Evolutionary conservation across 2,797 vertebrate species (phyloP), one percentile per base, ranked within the genome.

Genomic region (Coendou prehensilis): DNA sequence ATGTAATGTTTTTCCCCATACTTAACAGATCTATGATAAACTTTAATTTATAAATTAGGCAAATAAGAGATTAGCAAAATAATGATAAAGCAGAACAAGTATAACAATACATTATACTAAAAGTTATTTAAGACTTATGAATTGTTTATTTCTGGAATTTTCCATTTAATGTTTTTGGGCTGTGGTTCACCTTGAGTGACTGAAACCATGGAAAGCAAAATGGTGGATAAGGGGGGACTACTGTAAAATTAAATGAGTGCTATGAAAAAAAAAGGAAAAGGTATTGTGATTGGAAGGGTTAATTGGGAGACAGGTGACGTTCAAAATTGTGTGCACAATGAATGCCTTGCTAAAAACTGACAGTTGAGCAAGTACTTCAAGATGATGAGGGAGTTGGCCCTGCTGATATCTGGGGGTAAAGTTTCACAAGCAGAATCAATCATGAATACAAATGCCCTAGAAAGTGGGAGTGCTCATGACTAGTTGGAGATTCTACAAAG

Each of bases 321-420:
- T 93, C 76, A 50, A 95, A 95, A 79, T 50, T 56, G 10, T 63
- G 61, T 89, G 59, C 87, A 69, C n/a, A 91, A 47, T n/a, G 41
- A 17, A 76, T 6, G 14, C 6, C 3, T 69, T 88, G 28, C 30
- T 71, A 13, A 61, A 89, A 95, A 71, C n/a, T 28, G 9, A 54
- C 10, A 76, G 45, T 71, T 45, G n/a, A 87, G 28, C 41, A 33
- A 80, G 95, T 45, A 89, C 61, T 61, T 93, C 45, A 78, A 81
- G 57, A 81, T 83, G 61, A 89, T 87, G 69, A 80, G 23, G 47
- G 57, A 89, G 13, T 47, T 52, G 52, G 57, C 9, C 47, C 6
- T 92, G 79, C 28, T 96, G 37, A 69, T 63, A 89, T 61, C 45
- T 81, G 30, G 59, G 18, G 59, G 14, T 52, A 71, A 87, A 87